phyloP scores from a whole-genome alignment of 2,113 vertebrate species.

The Leiothrix lutea region DNA sequence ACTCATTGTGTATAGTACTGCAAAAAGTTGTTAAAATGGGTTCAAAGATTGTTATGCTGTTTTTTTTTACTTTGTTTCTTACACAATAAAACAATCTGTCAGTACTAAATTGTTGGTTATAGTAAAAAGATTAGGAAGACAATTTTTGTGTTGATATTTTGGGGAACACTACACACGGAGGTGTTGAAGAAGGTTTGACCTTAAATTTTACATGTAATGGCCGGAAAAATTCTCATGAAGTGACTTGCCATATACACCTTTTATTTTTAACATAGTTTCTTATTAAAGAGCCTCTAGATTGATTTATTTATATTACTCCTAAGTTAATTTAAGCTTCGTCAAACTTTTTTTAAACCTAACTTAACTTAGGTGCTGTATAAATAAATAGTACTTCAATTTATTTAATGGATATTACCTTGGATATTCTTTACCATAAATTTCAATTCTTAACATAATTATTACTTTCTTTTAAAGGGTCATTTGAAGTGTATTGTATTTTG shows the following conservation, averaged over 20 bases:
- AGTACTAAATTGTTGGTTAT: neutral
- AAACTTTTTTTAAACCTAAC: neutral
- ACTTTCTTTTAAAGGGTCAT: neutral
- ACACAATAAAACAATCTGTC: neutral
- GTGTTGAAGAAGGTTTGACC: neutral
- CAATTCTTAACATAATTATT: neutral
- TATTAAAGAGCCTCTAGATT: neutral
- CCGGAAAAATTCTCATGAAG: neutral
- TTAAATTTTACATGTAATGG: neutral
- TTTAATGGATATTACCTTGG: neutral
- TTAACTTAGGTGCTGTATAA: neutral
- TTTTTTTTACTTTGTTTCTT: neutral
- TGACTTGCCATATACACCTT: neutral
- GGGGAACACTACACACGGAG: neutral
- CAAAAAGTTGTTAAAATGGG: neutral
- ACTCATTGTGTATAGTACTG: neutral
- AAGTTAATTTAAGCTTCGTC: neutral
- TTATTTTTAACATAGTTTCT: constrained; percentile 26
- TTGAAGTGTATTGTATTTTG: neutral
- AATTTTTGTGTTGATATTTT: neutral
- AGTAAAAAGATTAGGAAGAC: neutral
- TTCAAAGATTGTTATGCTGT: neutral
- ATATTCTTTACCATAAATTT: neutral
- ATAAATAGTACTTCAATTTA: constrained; percentile 9
- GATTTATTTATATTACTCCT: neutral